Base-by-base conservation (phyloP, 1,140 invertebrate genomes). In the Anoplolepis gracilipes region DNA sequence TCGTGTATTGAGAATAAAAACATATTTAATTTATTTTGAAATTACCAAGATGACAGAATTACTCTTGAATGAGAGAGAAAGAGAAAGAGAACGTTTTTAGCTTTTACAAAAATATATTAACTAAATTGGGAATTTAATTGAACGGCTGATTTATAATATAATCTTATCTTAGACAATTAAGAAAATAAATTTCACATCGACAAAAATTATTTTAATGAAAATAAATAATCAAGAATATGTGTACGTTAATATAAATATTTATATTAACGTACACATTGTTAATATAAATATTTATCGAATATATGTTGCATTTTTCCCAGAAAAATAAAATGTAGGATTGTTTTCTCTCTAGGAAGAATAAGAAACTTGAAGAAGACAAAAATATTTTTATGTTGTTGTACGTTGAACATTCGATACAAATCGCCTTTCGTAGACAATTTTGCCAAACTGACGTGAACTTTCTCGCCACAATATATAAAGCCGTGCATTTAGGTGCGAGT, bases 351-450 rank as follows among this genome's bases (percentile, higher is more conserved):
- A 33, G 2, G 7, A 22, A 28, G 19, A 22, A 72, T 22, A 36
- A 36, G 19, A 53, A 33, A 57, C 6, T n/a, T n/a, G 22, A 42
- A 11, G 6, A 30, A 42, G 62, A 36, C 8, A 2, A 25, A 81
- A 57, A 70, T 81, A 39, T 79, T 55, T 72, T 81, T 19, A 22
- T 16, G 22, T 36, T 1, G 6, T 79, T 30, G 62, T 28, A 64
- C 39, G 39, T 42, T 22, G 22, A n/a, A 42, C 33, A 33, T n/a
- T 36, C 46, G 77, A 70, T 72, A 72, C 42, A 81, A 81, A 81
- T 72, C 25, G 25, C 30, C 49, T 30, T 42, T 72, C 36, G 25
- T 36, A 70, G 65, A 72, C 78, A 70, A 70, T 81, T 79, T 81
- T 49, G n/a, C 10, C 64, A 36, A 39, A 22, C 16, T 53, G 33